Percentiles rank a stretch among this genome's conserved stretches.
These are phyloP conservation scores for Sogatella furcifera DNA, from an alignment of 1,140 invertebrate species.

Conservation along the genomic window DNA sequence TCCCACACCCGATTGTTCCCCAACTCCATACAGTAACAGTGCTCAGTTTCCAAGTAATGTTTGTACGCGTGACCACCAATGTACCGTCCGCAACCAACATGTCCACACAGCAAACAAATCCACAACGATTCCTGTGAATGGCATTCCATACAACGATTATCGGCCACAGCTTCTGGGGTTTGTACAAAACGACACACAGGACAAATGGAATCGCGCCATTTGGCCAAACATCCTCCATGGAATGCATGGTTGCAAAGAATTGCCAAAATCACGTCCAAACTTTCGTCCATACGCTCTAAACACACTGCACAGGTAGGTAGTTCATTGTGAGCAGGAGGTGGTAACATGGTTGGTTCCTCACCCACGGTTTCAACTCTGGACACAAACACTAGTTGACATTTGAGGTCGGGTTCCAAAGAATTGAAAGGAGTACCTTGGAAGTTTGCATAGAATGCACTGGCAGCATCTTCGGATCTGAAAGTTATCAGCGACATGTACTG, in stretches of 20 bases:
- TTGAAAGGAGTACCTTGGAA: slow-evolving; percentile 91
- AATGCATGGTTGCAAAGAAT: slow-evolving; percentile 98
- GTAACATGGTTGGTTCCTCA: slow-evolving; percentile 50
- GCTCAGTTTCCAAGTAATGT: slow-evolving; percentile 91
- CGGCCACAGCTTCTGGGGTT: slow-evolving; percentile 79
- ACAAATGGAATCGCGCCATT: slow-evolving; percentile 88
- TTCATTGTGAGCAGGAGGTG: slow-evolving; percentile 74
- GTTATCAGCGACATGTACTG: slow-evolving; percentile 95
- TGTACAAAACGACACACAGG: slow-evolving; percentile 73
- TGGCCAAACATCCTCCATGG: slow-evolving; percentile 85
- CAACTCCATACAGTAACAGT: slow-evolving; percentile 93
- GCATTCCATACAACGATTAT: slow-evolving; percentile 78
- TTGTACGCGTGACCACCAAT: slow-evolving; percentile 56
- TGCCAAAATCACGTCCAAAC: slow-evolving; percentile 91
- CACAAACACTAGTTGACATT: slow-evolving; percentile 93
- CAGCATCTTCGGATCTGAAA: slow-evolving; percentile 61
- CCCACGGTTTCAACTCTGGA: slow-evolving; percentile 73
- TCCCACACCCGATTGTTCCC: slow-evolving; percentile 97
- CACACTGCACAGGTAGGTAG: slow-evolving; percentile 97
- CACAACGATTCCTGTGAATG: slow-evolving; percentile 73
- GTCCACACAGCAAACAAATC: slow-evolving; percentile 98
- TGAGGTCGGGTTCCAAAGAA: slow-evolving; percentile 76
- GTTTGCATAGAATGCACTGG: slow-evolving; percentile 83
- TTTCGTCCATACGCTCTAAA: slow-evolving; percentile 95
- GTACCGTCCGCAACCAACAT: slow-evolving; percentile 91